Evolutionary conservation across 2,888 invertebrate genomes (phyloP).

Genomic region (Melipona bicolor): DNA sequence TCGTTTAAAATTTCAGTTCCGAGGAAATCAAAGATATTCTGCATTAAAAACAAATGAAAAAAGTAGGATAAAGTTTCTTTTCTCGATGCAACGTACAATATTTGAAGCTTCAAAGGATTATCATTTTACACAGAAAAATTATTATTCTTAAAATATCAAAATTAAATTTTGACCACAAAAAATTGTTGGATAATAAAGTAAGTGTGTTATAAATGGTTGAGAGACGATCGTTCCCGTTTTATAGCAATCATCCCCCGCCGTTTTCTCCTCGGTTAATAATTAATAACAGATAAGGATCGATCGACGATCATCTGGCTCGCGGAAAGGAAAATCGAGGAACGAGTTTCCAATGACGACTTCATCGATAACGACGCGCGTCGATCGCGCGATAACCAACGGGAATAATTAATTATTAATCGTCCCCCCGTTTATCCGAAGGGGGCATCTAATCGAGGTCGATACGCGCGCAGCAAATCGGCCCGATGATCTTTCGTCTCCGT

Average conservation of each 20-base stretch:
- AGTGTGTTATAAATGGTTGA: background rate
- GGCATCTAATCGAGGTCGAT: slow-evolving; percentile 19
- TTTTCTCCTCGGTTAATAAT: slow-evolving; percentile 15
- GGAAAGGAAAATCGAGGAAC: slow-evolving; percentile 20
- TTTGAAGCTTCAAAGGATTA: too few relatives aligned
- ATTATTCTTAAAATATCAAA: too few relatives aligned
- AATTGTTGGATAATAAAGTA: background rate
- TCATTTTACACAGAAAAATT: too few relatives aligned
- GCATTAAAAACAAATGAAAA: too few relatives aligned
- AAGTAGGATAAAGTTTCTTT: too few relatives aligned
- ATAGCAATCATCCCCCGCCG: background rate
- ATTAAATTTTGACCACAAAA: too few relatives aligned
- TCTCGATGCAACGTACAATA: too few relatives aligned
- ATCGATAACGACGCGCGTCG: slow-evolving; percentile 45
- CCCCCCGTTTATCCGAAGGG: slow-evolving; percentile 10
- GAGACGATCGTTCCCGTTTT: background rate
- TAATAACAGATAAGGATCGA: slow-evolving; percentile 21
- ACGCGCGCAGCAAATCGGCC: background rate
- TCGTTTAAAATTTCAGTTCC: too few relatives aligned
- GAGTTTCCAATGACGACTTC: slow-evolving; percentile 43
- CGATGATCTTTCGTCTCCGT: slow-evolving; percentile 14
- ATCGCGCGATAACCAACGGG: slow-evolving; percentile 30
- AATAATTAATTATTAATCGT: slow-evolving; percentile 53
- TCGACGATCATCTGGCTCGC: background rate
- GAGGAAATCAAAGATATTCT: too few relatives aligned